A percentile compares a stretch with the other conserved stretches of the same genome.
Conservation (phyloP, 2,888 invertebrate species). For the Synanthedon formicaeformis region DNA sequence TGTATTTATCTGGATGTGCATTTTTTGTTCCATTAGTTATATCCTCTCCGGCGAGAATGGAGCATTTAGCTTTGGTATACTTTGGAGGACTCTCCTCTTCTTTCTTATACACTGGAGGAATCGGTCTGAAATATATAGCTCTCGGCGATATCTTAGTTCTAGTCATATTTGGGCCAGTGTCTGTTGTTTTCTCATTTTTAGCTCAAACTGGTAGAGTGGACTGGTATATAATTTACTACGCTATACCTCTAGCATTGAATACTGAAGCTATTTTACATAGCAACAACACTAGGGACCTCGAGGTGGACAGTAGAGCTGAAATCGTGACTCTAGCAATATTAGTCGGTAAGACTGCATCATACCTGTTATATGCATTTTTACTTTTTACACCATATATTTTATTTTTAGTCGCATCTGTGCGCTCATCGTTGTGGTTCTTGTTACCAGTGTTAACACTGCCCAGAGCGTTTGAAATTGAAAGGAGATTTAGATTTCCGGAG, state of each 20-base stretch:
- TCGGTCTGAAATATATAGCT: conserved; percentile 95
- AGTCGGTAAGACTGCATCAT: conserved; percentile 91
- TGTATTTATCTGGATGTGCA: conserved; percentile 88
- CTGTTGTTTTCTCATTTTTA: conserved; percentile 93
- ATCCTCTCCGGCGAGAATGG: conserved; percentile 92
- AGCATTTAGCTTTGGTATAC: conserved; percentile 92
- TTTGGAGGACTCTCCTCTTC: conserved; percentile 96
- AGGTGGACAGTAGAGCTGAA: conserved; percentile 88
- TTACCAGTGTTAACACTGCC: conserved; percentile 89
- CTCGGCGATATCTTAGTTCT: conserved; percentile 92
- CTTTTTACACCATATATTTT: conserved; percentile 92
- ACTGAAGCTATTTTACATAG: conserved; percentile 96
- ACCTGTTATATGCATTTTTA: conserved; percentile 89
- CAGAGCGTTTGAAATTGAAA: conserved; percentile 90
- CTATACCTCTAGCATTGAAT: conserved; percentile 92
- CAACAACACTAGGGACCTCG: conserved; percentile 93
- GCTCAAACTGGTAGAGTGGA: conserved; percentile 93
- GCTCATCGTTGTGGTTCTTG: conserved; percentile 89
- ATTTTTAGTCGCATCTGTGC: conserved; percentile 86
- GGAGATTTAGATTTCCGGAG: conserved; percentile 83
- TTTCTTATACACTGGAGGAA: conserved; percentile 96
- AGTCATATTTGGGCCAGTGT: conserved; percentile 93
- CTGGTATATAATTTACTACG: conserved; percentile 92
- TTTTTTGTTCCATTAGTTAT: conserved; percentile 82
- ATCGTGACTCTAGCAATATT: conserved; percentile 96